Conservation (phyloP, 1,140 invertebrate genomes). For the Leptopilina clavipes region DNA sequence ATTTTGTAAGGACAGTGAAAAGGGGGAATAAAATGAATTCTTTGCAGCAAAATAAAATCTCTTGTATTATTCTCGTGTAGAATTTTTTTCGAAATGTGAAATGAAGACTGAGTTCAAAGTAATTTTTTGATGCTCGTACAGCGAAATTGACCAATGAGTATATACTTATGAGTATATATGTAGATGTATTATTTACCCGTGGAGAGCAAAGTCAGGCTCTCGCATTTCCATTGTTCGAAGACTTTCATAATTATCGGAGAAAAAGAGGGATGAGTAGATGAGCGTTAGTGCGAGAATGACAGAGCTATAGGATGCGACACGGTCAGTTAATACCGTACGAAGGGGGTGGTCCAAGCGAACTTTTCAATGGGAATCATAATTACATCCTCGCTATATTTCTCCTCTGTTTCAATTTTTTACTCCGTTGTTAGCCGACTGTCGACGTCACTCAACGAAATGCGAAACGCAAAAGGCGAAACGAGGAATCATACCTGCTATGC, state of each 20-base stretch:
- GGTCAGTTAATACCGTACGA: conserved; percentile 14
- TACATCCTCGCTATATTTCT: conserved; percentile 35
- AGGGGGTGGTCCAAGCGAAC: conserved; percentile 12
- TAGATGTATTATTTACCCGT: conserved; percentile 7
- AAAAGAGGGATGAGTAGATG: conserved; percentile 30
- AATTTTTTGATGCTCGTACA: conserved; percentile 12
- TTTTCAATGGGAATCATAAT: conserved; percentile 32
- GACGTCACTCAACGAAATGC: conserved; percentile 36
- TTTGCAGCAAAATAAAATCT: background rate
- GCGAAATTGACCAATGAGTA: conserved; percentile 20
- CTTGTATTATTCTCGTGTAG: background rate
- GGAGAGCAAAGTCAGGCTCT: conserved; percentile 14
- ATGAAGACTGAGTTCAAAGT: conserved; percentile 9
- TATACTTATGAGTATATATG: conserved; percentile 3
- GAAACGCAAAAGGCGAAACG: conserved; percentile 47
- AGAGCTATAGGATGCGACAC: conserved; percentile 18
- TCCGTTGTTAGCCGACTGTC: conserved; percentile 7
- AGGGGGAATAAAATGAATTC: background rate
- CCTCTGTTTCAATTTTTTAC: conserved; percentile 42
- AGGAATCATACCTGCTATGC: conserved; percentile 3
- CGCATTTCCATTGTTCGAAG: conserved; percentile 32
- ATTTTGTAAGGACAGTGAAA: background rate
- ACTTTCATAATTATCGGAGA: conserved; percentile 33
- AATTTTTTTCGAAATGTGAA: background rate
- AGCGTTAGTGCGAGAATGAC: conserved; percentile 38